phyloP scores from a whole-genome alignment of 2,888 invertebrate genomes.

The Chrysotoxum bicinctum region DNA sequence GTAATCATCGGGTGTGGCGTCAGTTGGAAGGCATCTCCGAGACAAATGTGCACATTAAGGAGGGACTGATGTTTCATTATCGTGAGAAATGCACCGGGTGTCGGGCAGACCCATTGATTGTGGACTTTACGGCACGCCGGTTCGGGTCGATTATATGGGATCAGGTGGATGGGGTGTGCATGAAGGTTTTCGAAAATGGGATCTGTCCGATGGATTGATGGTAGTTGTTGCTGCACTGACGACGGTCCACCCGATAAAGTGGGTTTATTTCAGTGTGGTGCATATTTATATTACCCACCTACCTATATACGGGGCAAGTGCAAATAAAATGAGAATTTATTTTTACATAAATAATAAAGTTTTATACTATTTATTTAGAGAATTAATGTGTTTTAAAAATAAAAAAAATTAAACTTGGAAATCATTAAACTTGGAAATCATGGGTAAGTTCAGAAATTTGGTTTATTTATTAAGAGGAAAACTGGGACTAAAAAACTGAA shows the following conservation, averaged over 20 bases:
- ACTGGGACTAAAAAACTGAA: too few species aligned
- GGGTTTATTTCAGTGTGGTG: not conserved
- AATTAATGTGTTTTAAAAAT: not conserved
- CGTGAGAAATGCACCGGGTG: constrained; percentile 79
- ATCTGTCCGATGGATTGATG: constrained; percentile 75
- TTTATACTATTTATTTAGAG: not conserved
- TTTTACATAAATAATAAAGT: constrained; percentile 2
- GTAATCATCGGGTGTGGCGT: constrained; percentile 90
- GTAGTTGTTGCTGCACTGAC: not conserved
- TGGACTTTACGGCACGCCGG: constrained; percentile 79
- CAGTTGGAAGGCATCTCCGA: constrained; percentile 77
- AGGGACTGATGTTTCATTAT: constrained; percentile 80
- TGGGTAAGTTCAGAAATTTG: not conserved
- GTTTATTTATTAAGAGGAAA: too few species aligned
- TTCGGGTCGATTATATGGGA: constrained; percentile 80
- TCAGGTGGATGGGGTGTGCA: constrained; percentile 78
- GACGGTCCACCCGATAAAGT: not conserved
- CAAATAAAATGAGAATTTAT: not conserved
- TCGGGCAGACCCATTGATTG: constrained; percentile 75
- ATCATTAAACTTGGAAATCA: not conserved
- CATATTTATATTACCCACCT: not conserved
- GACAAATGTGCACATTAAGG: constrained; percentile 77
- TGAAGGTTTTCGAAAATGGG: constrained; percentile 77
- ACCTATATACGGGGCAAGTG: not conserved
- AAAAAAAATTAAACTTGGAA: too few species aligned